Conservation (phyloP, 2,113 vertebrate species). For the Paramormyrops kingsleyae region DNA sequence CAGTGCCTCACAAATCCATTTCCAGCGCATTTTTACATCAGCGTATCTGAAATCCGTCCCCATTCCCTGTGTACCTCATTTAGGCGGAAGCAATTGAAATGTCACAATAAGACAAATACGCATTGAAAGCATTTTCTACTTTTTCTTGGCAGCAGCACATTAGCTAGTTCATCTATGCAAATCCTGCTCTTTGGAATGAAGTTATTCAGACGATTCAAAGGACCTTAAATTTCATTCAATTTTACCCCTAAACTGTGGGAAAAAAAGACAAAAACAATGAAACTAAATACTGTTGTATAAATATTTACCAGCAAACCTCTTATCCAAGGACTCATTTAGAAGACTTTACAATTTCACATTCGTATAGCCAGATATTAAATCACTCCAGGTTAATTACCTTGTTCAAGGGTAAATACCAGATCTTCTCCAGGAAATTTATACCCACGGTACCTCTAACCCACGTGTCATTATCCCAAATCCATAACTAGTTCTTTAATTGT, state of each 20-base stretch:
- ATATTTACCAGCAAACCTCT: neutral
- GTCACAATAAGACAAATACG: neutral
- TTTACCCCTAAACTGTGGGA: neutral
- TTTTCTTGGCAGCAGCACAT: neutral
- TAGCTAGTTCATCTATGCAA: constrained; percentile 1
- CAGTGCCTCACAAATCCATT: neutral
- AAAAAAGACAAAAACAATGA: neutral
- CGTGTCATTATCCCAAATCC: neutral
- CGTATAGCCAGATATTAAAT: neutral
- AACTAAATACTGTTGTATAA: neutral
- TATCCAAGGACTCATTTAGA: neutral
- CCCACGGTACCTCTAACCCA: neutral
- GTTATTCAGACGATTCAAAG: neutral
- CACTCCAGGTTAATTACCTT: neutral
- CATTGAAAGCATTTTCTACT: neutral
- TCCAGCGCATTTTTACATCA: neutral
- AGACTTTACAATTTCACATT: neutral
- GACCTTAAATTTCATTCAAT: neutral
- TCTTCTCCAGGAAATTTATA: neutral
- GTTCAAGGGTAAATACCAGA: neutral
- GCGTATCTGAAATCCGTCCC: neutral
- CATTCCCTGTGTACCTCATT: neutral
- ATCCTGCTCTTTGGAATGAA: neutral
- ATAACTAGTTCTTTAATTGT: neutral
- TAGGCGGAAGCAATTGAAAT: neutral